Base-by-base conservation (phyloP, 2,797 vertebrate genomes). In the Euthynnus affinis region DNA sequence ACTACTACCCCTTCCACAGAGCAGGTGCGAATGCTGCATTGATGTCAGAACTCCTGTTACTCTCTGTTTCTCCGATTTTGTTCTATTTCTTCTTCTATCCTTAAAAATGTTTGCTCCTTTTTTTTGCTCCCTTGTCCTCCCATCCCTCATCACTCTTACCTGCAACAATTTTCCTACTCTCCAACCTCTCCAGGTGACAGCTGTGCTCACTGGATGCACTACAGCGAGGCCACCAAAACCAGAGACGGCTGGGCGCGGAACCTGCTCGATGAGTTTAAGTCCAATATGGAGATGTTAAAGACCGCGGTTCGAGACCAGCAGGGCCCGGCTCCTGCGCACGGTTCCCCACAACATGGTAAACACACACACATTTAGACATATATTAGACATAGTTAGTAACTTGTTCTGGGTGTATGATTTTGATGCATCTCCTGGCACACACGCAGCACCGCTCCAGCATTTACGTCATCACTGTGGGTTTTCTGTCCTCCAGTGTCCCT, bases 1-100 rank as follows among this genome's bases (percentile, higher is more conserved):
- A 99, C 88, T 99, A 99, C 90, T 99, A 99, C 48, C 98, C 98
- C 8, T 98, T 97, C 87, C 98, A 99, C 92, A 97, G 96, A 96
- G 97, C 98, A 96, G 98, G 98, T 98, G 90, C 17, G 71, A 80
- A 42, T 53, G 18, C 23, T 14, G 17, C 52, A 40, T 5, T 13
- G n/a, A 52, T 10, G 9, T 22, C 13, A 7, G 17, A 10, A 37
- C 9, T 37, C 34, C 8, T 37, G 1, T 37, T 9, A 37, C 7
- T 37, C 59, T 58, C 46, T 58, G 52, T 18, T 10, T 59, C 48
- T 32, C 13, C 48, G 9, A 37, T 37, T 37, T 37, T 44, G 12
- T 44, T 44, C 13, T 44, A 15, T 44, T 44, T 44, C 14, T 14
- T 15, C 42, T 15, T 44, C 15, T 44, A 44, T 14, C 42, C 42